These are phyloP conservation scores for Diadumene lineata DNA, from an alignment of 92 coral and sea anemone genomes.

Conservation along the genomic window DNA sequence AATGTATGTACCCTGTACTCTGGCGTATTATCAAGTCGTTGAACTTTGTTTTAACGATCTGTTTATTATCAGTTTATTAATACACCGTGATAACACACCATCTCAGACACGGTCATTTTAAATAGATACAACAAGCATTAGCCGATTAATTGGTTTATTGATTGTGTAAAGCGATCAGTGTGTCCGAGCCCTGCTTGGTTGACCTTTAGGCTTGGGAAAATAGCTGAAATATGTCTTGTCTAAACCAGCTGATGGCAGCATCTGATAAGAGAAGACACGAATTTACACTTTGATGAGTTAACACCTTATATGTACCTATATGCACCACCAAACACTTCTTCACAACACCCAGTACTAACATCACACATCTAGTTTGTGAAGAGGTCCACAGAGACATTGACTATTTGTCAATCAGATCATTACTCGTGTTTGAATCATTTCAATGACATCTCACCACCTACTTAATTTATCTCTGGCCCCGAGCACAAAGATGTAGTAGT, in stretches of 20 bases:
- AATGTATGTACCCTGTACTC: not conserved
- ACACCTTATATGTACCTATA: too few relatives aligned
- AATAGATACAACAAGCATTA: constrained; percentile 33
- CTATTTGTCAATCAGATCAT: constrained; percentile 20
- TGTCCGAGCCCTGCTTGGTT: constrained; percentile 44
- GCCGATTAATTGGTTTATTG: constrained; percentile 40
- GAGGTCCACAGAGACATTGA: constrained; percentile 3
- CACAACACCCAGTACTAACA: not conserved
- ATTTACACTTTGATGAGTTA: not conserved
- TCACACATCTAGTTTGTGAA: not conserved
- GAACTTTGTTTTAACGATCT: constrained; percentile 28
- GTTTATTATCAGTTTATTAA: constrained; percentile 23
- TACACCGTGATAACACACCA: not conserved
- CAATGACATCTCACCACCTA: constrained; percentile 30
- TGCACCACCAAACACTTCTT: not conserved
- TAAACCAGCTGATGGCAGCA: constrained; percentile 28
- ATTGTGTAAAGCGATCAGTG: constrained; percentile 63
- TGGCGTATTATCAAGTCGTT: constrained; percentile 39
- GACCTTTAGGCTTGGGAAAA: constrained; percentile 64
- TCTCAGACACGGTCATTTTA: constrained; percentile 25
- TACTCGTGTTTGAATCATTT: constrained; percentile 18
- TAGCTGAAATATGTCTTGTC: constrained; percentile 24
- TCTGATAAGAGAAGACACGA: constrained; percentile 25
- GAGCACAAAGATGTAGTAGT: too few relatives aligned
- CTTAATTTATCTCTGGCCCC: constrained; percentile 22